Percentiles rank a stretch among this genome's conserved stretches.
These are phyloP conservation scores for Plutella xylostella DNA, from an alignment of 2,888 invertebrate species.

Conservation along the genomic window DNA sequence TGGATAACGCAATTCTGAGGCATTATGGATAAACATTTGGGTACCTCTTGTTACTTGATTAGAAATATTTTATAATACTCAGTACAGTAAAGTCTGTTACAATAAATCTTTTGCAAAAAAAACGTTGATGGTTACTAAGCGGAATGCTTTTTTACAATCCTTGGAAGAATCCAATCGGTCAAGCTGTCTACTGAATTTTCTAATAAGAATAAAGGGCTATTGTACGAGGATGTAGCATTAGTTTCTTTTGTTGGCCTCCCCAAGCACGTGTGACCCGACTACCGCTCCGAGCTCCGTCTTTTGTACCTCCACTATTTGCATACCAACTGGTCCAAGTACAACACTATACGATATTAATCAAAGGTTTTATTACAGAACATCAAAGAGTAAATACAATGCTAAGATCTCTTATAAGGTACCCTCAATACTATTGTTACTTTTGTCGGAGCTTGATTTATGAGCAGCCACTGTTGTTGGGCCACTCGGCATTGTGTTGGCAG, in stretches of 20 bases:
- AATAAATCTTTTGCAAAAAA: background rate
- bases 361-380: conserved; percentile 71
- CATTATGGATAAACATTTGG: too few species aligned
- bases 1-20: too few species aligned
- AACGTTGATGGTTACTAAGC: background rate
- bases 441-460: conserved; percentile 69
- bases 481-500: conserved; percentile 65
- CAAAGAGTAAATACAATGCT: conserved; percentile 67
- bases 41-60: too few species aligned
- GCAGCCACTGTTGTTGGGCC: conserved; percentile 67
- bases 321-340: conserved; percentile 56
- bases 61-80: too few species aligned
- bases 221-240: conserved; percentile 59
- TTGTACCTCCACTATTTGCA: conserved; percentile 61
- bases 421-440: conserved; percentile 69
- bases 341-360: conserved; percentile 68
- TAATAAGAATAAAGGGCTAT: conserved; percentile 48
- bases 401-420: conserved; percentile 70
- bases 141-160: background rate
- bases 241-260: conserved; percentile 37
- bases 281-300: conserved; percentile 42
- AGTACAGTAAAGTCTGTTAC: too few species aligned
- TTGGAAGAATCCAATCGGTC: conserved; percentile 21
- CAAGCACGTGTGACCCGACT: conserved; percentile 62
- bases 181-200: conserved; percentile 22